Evolutionary conservation across 2,888 invertebrate genomes (phyloP).

Genomic region (Meloe dianella): DNA sequence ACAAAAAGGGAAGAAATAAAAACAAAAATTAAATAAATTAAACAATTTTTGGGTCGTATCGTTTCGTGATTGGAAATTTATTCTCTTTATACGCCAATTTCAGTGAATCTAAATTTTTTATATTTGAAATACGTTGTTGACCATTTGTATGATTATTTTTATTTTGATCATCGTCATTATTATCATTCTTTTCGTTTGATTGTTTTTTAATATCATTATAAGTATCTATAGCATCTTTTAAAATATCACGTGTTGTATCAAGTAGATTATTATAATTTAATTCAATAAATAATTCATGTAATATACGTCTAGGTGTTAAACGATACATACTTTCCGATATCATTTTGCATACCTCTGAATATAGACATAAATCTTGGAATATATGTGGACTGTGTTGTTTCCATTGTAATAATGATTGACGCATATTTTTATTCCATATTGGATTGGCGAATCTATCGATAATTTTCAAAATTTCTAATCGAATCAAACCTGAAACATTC

Average conservation of each 20-base stretch:
- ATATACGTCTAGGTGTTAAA: slow-evolving; percentile 80
- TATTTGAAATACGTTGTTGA: slow-evolving; percentile 36
- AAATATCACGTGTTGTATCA: slow-evolving; percentile 61
- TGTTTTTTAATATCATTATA: slow-evolving; percentile 15
- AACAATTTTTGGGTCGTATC: slow-evolving; percentile 27
- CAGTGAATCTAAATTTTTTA: slow-evolving; percentile 58
- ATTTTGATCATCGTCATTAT: neutral
- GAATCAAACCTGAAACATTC: too few relatives aligned
- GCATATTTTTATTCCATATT: slow-evolving; percentile 79
- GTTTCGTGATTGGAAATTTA: slow-evolving; percentile 64
- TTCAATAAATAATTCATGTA: slow-evolving; percentile 94
- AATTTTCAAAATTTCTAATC: slow-evolving; percentile 70
- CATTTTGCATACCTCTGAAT: slow-evolving; percentile 86
- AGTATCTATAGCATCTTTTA: slow-evolving; percentile 45
- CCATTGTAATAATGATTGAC: slow-evolving; percentile 77
- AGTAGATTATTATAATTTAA: slow-evolving; percentile 73
- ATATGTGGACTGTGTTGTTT: slow-evolving; percentile 75
- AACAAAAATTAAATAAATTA: slow-evolving; percentile 21
- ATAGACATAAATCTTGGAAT: slow-evolving; percentile 88
- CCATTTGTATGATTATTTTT: neutral
- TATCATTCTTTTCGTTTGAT: slow-evolving; percentile 10
- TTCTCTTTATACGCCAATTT: slow-evolving; percentile 66
- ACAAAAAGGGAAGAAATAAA: too few relatives aligned
- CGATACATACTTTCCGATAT: slow-evolving; percentile 82
- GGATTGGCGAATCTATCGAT: slow-evolving; percentile 80